Evolutionary conservation across 2,113 vertebrate genomes (phyloP), one percentile per base, ranked within the genome.

Genomic region (Otis tarda): DNA sequence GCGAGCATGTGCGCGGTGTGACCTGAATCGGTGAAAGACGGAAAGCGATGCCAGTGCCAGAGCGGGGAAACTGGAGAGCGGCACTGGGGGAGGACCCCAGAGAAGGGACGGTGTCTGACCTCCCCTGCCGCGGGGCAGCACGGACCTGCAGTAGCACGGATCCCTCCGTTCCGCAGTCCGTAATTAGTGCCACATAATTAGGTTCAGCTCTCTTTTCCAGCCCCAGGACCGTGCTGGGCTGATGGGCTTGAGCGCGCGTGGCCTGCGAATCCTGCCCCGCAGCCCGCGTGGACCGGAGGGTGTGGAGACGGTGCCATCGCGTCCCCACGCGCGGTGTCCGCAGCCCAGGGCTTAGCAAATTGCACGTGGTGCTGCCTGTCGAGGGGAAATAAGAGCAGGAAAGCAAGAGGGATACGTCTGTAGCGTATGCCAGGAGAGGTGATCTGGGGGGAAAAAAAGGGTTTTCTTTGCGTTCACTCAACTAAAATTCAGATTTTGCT

Each of bases 1-100:
- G 94, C 75, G 74, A 76, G 81, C 67, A 89, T 60, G 88, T 45
- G 90, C 85, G 10, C 1, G 8, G 94, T 94, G 97, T 96, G 97
- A 95, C 78, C 71, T 11, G 97, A 88, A 96, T 95, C 1, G 10
- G 61, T 86, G 92, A 96, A 75, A 74, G 11, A 31, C 0, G 11
- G 56, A 24, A 77, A 23, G 78, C 14, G 33, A 35, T 39, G 79
- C 79, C n/a, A 28, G 77, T 16, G 1, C 7, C 0, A 49, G 57
- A 73, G 75, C 2, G 10, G 67, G 64, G 82, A 81, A 30, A 80
- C 23, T 4, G 27, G 53, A 20, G 39, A 24, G 23, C n/a, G 14
- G 80, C 7, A 6, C 13, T 5, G 5, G 47, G 33, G 59, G 12
- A 57, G 20, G 11, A 56, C 31, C 8, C 45, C 5, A 6, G 9